These are phyloP conservation scores for Strongylocentrotus purpuratus DNA, from an alignment of 35 echinoderm and acorn worm species.

Conservation along the genomic window DNA sequence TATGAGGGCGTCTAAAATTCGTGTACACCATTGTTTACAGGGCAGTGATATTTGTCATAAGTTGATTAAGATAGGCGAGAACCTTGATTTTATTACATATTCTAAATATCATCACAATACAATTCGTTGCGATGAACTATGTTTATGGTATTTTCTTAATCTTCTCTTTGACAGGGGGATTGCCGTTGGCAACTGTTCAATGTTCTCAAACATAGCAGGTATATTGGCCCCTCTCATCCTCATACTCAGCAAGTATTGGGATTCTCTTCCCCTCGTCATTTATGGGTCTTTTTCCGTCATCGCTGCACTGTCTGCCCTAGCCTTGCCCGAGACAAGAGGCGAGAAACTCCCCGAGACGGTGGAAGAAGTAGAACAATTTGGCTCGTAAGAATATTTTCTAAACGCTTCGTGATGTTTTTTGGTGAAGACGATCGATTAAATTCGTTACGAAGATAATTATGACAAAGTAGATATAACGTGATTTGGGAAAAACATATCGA, in stretches of 20 bases:
- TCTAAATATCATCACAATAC: too few relatives aligned
- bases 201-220: conserved; percentile 25
- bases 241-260: conserved; percentile 62
- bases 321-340: conserved; percentile 77
- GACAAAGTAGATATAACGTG: too few relatives aligned
- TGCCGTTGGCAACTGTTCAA: conserved; percentile 59
- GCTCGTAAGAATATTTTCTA: neutral
- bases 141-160: neutral
- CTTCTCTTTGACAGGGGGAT: conserved; percentile 33
- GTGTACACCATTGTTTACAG: too few relatives aligned
- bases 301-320: conserved; percentile 60
- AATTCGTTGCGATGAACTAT: too few relatives aligned
- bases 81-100: too few relatives aligned
- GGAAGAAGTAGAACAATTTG: conserved; percentile 67
- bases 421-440: neutral
- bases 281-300: conserved; percentile 63
- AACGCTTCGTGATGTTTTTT: too few relatives aligned
- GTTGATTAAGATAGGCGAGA: too few relatives aligned
- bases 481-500: neutral
- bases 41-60: too few relatives aligned
- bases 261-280: conserved; percentile 72
- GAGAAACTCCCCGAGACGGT: conserved; percentile 79
- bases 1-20: too few relatives aligned
- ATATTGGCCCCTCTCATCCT: conserved; percentile 71
- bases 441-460: too few relatives aligned